These are phyloP conservation scores for Babyrousa celebensis DNA, from an alignment of 2,797 vertebrate genomes.

Conservation along the genomic window DNA sequence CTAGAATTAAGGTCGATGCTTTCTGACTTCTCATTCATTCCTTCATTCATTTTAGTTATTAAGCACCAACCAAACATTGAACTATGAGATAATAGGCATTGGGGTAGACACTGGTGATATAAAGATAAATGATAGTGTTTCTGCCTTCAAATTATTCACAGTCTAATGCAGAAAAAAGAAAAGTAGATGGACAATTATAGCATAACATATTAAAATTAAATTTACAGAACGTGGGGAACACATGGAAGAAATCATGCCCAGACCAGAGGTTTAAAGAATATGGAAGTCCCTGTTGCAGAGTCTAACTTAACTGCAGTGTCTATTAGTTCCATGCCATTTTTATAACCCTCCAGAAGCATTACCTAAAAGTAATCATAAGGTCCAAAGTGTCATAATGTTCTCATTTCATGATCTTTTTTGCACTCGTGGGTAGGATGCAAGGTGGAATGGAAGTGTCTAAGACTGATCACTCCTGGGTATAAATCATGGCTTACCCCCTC, in stretches of 20 bases:
- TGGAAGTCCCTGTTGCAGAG: neutral
- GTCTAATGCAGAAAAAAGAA: slow-evolving; percentile 40
- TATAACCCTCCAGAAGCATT: neutral
- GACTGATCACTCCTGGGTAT: neutral
- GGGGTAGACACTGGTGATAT: neutral
- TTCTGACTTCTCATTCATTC: slow-evolving; percentile 34
- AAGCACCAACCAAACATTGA: neutral
- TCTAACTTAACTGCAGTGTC: neutral
- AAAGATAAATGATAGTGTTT: slow-evolving; percentile 55
- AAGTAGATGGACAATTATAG: neutral
- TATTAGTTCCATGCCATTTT: neutral
- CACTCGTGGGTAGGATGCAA: neutral
- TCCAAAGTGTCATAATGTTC: neutral
- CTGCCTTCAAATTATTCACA: slow-evolving; percentile 32
- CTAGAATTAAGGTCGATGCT: slow-evolving; percentile 31
- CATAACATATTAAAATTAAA: neutral
- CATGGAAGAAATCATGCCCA: neutral
- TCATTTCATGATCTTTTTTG: slow-evolving; percentile 35
- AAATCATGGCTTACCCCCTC: neutral
- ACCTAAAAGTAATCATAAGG: neutral
- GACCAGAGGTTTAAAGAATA: neutral
- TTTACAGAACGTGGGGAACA: neutral
- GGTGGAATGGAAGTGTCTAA: neutral
- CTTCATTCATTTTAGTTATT: slow-evolving; percentile 56
- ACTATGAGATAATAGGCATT: neutral